Base-by-base conservation (phyloP, 1,140 invertebrate genomes). In the Delia radicum region DNA sequence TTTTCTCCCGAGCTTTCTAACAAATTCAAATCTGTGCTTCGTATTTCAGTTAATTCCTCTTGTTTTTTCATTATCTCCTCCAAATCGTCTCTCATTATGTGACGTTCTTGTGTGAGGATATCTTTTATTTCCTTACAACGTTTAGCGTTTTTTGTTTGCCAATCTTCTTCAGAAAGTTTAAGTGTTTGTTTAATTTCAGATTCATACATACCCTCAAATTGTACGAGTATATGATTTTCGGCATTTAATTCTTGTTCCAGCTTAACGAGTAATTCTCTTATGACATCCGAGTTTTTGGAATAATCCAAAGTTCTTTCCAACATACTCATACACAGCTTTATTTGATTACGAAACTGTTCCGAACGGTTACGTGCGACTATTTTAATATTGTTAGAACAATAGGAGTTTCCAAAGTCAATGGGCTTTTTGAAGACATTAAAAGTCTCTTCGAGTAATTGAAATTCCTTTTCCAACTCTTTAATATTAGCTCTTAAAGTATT, bases 1-100 rank as follows among this genome's bases (percentile, higher is more conserved):
- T 88, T 85, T 24, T 85, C 79, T 77, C 87, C 85, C 71, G 85
- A 85, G 75, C 85, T 81, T 76, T 89, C 87, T 75, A 89, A 85
- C n/a, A 79, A 79, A 24, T 80, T 74, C 0, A 88, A 55, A 75
- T 88, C 85, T 29, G 83, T 80, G 74, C 86, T 81, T 1, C 87
- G 81, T 75, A 89, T 80, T 24, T 83, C 78, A 0, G 88, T 72
- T 8, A 88, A 72, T 2, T 84, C 73, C 73, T 82, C 79, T 76
- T 88, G 88, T 63, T 83, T 80, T 12, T 79, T 42, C 15, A 85
- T 76, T 67, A 87, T 87, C 74, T 82, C 80, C 28, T 78, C 75
- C 0, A 87, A 33, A 72, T 87, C 82, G 7, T 77, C n/a, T 13
- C 63, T 76, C 61, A 27, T 81, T n/a, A 28, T 74, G 7, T 74